Percentiles rank a stretch among this genome's conserved stretches.
phyloP scores from a whole-genome alignment of 2,797 vertebrate species.

The Clamator glandarius region DNA sequence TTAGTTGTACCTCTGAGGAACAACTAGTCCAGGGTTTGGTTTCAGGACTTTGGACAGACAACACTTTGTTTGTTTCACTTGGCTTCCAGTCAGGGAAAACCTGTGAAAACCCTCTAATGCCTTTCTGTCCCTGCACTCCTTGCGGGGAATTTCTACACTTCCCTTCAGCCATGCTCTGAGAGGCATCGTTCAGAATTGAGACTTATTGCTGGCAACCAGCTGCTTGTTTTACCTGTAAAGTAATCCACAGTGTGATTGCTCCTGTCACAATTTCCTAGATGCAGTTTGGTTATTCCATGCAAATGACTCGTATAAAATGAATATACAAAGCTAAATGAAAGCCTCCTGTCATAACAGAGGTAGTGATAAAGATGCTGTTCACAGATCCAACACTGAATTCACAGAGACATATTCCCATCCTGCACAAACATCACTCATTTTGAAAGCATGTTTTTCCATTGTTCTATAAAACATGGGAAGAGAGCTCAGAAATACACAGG shows the following conservation, averaged over 20 bases:
- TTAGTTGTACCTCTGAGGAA: not conserved
- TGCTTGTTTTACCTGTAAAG: not conserved
- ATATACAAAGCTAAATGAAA: constrained; percentile 27
- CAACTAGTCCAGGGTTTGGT: not conserved
- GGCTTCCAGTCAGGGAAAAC: not conserved
- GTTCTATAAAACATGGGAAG: not conserved
- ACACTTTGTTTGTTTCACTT: not conserved
- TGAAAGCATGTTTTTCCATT: not conserved
- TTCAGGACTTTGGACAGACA: not conserved
- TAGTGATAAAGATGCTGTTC: not conserved
- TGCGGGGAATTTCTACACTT: not conserved
- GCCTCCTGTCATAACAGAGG: constrained; percentile 37
- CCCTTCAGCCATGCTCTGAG: not conserved
- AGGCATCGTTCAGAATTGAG: not conserved
- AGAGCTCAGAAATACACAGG: not conserved
- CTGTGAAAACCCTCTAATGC: not conserved
- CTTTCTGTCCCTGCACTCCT: not conserved
- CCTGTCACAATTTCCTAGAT: constrained; percentile 27
- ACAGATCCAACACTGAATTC: not conserved
- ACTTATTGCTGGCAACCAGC: not conserved
- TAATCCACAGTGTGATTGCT: constrained; percentile 1
- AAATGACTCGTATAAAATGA: constrained; percentile 23
- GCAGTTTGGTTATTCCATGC: constrained; percentile 27
- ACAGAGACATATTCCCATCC: not conserved
- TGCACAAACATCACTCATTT: not conserved